Evolutionary conservation across 2,113 vertebrate genomes (phyloP), one percentile per base, ranked within the genome.

Genomic region (Paraplagusia blochii): DNA sequence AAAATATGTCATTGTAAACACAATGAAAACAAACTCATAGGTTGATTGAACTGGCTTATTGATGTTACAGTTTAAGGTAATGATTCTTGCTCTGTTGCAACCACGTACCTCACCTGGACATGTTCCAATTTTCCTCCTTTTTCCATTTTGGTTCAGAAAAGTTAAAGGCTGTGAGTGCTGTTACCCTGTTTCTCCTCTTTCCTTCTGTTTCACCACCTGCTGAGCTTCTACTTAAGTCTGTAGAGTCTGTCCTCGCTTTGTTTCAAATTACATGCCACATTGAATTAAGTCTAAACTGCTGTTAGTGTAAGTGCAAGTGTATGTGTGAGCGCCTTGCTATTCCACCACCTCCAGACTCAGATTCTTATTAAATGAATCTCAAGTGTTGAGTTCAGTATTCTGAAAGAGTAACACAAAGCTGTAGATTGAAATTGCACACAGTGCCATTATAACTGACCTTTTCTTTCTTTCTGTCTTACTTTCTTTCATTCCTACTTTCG

Each of bases 191-290:
- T 6, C 22, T 29, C 22, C 22, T 4, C 22, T 29, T 12, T 17
- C 40, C 40, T 40, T 14, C 17, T 11, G 33, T 11, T 8, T 46
- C 29, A 40, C 11, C 46, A 45, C 68, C 22, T 42, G 50, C 58
- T 38, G 34, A 15, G 18, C 69, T 51, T 73, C 10, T 43, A 17
- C 66, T 68, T 58, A 43, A 69, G 57, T 36, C 36, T 43, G 54
- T 57, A 73, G 57, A 68, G 71, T 76, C 74, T 77, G 19, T 65
- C 69, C 76, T 58, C 55, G 10, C 66, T 80, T 75, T 76, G 71
- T 74, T 82, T 84, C 61, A 77, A 81, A 82, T 88, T 77, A 69
- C 79, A 73, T 76, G 82, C 66, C 77, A 80, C 71, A 75, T 85
- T 65, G 78, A 82, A 85, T 84, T 76, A 83, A 54, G 39, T 60